A percentile compares a stretch with the other conserved stretches of the same genome.
Evolutionary conservation across 2,113 vertebrate genomes (phyloP).

Genomic region (Cavia porcellus): DNA sequence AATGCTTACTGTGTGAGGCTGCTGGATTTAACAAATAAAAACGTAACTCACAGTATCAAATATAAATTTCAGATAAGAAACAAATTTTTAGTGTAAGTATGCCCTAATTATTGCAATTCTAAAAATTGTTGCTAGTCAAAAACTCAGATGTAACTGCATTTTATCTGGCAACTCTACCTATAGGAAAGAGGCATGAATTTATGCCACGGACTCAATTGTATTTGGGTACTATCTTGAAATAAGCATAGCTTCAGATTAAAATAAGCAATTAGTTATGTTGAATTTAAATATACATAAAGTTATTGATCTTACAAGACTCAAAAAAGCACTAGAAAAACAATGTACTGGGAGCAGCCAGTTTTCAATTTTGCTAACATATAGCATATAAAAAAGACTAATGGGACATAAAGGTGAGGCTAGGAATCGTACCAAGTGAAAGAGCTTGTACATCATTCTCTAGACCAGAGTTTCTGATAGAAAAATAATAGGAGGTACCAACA

Average conservation of each 20-base stretch:
- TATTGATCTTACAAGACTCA: not conserved
- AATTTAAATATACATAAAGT: not conserved
- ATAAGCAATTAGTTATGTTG: not conserved
- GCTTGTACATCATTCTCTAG: not conserved
- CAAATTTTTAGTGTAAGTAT: not conserved
- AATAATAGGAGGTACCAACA: not conserved
- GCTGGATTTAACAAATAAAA: constrained; percentile 34
- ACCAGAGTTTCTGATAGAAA: not conserved
- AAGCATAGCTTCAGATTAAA: not conserved
- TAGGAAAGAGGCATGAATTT: not conserved
- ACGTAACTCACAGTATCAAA: not conserved
- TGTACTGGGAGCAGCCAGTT: not conserved
- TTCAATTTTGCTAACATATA: not conserved
- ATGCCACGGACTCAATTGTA: not conserved
- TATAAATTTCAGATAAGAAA: constrained; percentile 38
- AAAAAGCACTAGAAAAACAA: not conserved
- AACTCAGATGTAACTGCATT: constrained; percentile 7
- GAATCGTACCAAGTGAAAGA: not conserved
- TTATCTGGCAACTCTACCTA: not conserved
- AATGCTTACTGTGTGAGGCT: not conserved
- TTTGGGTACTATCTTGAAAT: not conserved
- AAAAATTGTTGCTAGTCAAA: constrained; percentile 22
- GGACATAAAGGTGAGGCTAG: not conserved
- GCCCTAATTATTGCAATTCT: not conserved
- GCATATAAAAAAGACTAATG: not conserved